A percentile compares a stretch with the other conserved stretches of the same genome.
Evolutionary conservation across 1,140 invertebrate genomes (phyloP).

Genomic region (Macrostomum lignano): DNA sequence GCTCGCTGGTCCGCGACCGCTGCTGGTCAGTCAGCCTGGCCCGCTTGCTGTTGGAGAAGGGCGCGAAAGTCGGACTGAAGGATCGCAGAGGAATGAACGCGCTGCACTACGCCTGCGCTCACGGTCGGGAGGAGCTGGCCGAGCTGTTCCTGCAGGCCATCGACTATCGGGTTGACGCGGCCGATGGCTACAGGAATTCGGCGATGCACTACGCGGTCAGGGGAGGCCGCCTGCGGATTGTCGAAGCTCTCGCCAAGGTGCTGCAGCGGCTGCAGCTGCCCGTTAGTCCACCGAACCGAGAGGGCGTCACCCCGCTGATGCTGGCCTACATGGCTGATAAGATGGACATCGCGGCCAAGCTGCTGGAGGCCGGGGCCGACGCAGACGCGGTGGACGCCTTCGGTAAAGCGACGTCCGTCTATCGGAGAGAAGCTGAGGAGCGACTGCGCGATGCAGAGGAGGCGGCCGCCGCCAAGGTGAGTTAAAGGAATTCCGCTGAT

Average conservation of each 20-base stretch:
- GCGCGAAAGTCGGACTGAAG: slow-evolving; percentile 10
- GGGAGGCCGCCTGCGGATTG: slow-evolving; percentile 11
- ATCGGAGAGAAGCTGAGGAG: slow-evolving; percentile 2
- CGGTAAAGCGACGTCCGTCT: slow-evolving; percentile 3
- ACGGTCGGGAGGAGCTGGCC: slow-evolving; percentile 11
- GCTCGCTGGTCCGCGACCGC: slow-evolving; percentile 14
- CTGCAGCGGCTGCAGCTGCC: slow-evolving; percentile 10
- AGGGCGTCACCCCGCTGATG: slow-evolving; percentile 10
- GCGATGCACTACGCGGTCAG: slow-evolving; percentile 16
- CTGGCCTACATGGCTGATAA: slow-evolving; percentile 9
- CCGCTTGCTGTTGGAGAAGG: slow-evolving; percentile 14
- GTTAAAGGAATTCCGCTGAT: no score
- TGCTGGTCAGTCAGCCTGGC: slow-evolving; percentile 14
- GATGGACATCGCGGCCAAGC: slow-evolving; percentile 7
- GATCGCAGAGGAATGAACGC: slow-evolving; percentile 15
- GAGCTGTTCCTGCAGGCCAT: slow-evolving; percentile 13
- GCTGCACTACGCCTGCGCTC: slow-evolving; percentile 17
- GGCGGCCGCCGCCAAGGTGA: no score
- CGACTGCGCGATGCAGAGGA: no score
- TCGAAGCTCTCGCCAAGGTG: slow-evolving; percentile 10
- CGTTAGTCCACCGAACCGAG: slow-evolving; percentile 11
- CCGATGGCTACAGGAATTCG: slow-evolving; percentile 15
- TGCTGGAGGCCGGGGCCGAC: slow-evolving; percentile 4
- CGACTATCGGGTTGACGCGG: slow-evolving; percentile 14
- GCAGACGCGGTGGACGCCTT: no score